Percentiles rank a stretch among this genome's conserved stretches.
These are phyloP conservation scores for Lordiphosa mommai DNA, from an alignment of 1,140 invertebrate genomes.

Conservation along the genomic window DNA sequence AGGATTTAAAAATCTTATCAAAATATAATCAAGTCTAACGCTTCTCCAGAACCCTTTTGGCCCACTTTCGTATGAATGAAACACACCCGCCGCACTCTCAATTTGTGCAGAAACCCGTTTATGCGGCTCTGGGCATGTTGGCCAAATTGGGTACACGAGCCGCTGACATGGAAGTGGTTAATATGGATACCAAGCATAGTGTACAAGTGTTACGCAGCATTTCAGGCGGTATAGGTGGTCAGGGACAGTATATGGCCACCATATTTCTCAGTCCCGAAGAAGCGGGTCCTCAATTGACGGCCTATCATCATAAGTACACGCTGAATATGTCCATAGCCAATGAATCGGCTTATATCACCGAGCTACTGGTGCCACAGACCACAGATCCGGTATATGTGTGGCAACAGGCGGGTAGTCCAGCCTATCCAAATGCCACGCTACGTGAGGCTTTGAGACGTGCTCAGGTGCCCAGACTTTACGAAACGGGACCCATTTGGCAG, in stretches of 20 bases:
- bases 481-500: constrained; percentile 62
- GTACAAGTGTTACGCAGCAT: constrained; percentile 53
- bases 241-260: constrained; percentile 58
- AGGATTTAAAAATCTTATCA: not conserved
- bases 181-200: constrained; percentile 62
- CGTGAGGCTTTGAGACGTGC: constrained; percentile 52
- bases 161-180: constrained; percentile 50
- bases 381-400: constrained; percentile 71
- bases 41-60: constrained; percentile 78
- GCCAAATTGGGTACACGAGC: constrained; percentile 76
- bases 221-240: constrained; percentile 35
- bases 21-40: too few species aligned
- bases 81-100: constrained; percentile 79
- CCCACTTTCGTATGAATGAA: constrained; percentile 81
- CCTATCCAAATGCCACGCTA: constrained; percentile 64
- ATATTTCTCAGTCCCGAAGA: constrained; percentile 63
- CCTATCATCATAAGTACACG: constrained; percentile 57
- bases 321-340: constrained; percentile 68
- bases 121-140: constrained; percentile 79
- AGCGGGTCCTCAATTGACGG: constrained; percentile 47
- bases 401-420: constrained; percentile 44
- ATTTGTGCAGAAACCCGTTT: constrained; percentile 81
- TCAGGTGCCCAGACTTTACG: constrained; percentile 53
- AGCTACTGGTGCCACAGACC: constrained; percentile 70
- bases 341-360: constrained; percentile 72